Evolutionary conservation across 2,113 vertebrate genomes (phyloP).

Genomic region (Siniperca knerii): DNA sequence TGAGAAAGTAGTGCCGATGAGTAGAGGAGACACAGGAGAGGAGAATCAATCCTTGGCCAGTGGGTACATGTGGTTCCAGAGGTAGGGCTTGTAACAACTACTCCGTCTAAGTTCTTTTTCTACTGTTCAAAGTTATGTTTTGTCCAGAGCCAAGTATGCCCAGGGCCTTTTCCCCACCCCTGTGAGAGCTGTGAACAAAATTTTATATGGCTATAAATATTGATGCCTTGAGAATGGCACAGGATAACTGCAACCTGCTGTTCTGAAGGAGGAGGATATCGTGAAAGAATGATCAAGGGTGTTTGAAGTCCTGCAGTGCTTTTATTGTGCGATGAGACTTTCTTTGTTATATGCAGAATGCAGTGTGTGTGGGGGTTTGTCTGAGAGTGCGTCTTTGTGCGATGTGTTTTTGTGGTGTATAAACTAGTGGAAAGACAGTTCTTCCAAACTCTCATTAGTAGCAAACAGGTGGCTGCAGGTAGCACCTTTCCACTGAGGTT

Average conservation of each 20-base stretch:
- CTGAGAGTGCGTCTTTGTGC: conserved; percentile 3
- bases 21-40: not conserved
- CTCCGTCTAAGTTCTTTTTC: conserved; percentile 39
- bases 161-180: conserved; percentile 19
- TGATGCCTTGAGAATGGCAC: conserved; percentile 28
- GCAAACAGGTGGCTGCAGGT: conserved; percentile 16
- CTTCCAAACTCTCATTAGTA: conserved; percentile 26
- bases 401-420: not conserved
- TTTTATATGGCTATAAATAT: conserved; percentile 58
- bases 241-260: not conserved
- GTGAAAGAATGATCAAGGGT: conserved; percentile 20
- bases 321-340: not conserved
- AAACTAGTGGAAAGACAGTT: conserved; percentile 20
- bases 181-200: conserved; percentile 48
- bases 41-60: conserved; percentile 44
- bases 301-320: conserved; percentile 31
- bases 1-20: conserved; percentile 32
- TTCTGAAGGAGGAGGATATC: conserved; percentile 17
- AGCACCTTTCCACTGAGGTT: conserved; percentile 28
- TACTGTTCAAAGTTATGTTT: conserved; percentile 51
- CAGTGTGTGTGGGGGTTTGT: conserved; percentile 1
- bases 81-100: conserved; percentile 17
- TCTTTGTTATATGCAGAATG: conserved; percentile 16
- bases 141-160: conserved; percentile 30
- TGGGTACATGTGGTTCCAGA: conserved; percentile 20